phyloP scores from a whole-genome alignment of 2,113 vertebrate species.

The Apus apus region DNA sequence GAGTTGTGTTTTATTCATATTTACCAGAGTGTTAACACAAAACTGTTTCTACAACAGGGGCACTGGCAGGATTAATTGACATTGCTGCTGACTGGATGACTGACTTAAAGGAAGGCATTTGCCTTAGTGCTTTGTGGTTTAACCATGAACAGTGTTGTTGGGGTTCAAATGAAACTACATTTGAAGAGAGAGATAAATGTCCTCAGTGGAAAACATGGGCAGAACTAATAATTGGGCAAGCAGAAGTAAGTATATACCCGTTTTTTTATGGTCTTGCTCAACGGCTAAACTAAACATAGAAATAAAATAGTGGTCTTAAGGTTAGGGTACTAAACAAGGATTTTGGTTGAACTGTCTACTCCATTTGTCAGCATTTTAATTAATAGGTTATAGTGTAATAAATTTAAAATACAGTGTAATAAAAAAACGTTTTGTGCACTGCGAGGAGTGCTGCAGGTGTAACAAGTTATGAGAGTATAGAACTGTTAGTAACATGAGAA shows the following conservation, averaged over 20 bases:
- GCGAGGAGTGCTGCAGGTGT: background rate
- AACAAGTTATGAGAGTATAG: background rate
- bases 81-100: constrained; percentile 99
- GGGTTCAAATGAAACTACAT: constrained; percentile 95
- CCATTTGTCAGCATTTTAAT: background rate
- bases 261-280: background rate
- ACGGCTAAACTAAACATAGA: background rate
- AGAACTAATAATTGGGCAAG: constrained; percentile 95
- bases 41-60: constrained; percentile 78
- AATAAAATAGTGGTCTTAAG: background rate
- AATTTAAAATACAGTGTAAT: background rate
- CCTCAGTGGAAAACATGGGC: constrained; percentile 99
- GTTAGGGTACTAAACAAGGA: background rate
- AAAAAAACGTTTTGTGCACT: background rate
- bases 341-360: background rate
- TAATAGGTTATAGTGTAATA: background rate
- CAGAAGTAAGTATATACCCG: constrained; percentile 84
- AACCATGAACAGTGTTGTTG: constrained; percentile 99
- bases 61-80: constrained; percentile 96
- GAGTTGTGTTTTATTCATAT: background rate
- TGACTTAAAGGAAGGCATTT: constrained; percentile 97
- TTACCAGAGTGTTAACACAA: background rate
- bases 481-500: rapidly evolving
- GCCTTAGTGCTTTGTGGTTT: constrained; percentile 95
- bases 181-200: constrained; percentile 97